Evolutionary conservation across 2,888 invertebrate species (phyloP).

Genomic region (Idaea biselata): DNA sequence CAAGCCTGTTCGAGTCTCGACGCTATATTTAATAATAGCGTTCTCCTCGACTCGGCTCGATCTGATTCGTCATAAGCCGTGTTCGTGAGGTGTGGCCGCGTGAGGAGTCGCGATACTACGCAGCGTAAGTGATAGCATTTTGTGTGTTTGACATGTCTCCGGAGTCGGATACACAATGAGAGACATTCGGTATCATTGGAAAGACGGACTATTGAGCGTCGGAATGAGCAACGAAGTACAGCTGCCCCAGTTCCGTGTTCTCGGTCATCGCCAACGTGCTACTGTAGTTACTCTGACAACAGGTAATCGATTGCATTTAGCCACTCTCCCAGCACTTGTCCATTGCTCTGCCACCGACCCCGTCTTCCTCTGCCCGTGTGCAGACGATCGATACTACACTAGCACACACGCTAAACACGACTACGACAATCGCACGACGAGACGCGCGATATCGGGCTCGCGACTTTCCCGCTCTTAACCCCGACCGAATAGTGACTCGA

Average conservation of each 20-base stretch:
- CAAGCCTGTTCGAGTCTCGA: constrained; percentile 42
- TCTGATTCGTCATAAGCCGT: constrained; percentile 47
- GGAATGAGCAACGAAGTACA: constrained; percentile 97
- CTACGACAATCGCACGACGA: constrained; percentile 69
- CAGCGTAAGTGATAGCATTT: constrained; percentile 81
- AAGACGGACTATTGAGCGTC: constrained; percentile 94
- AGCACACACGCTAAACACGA: constrained; percentile 72
- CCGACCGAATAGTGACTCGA: constrained; percentile 72
- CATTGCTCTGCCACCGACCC: constrained; percentile 71
- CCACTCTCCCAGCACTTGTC: constrained; percentile 67
- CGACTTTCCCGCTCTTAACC: constrained; percentile 64
- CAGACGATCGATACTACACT: constrained; percentile 68
- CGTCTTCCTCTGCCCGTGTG: constrained; percentile 76
- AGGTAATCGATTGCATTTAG: constrained; percentile 85
- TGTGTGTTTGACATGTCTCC: constrained; percentile 82
- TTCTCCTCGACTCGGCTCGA: constrained; percentile 45
- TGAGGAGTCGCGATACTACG: constrained; percentile 62
- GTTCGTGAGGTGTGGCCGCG: constrained; percentile 50
- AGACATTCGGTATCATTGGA: constrained; percentile 98
- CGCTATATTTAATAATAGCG: constrained; percentile 12
- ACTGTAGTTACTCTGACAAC: constrained; percentile 96
- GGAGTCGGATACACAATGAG: constrained; percentile 98
- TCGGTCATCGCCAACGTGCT: constrained; percentile 96
- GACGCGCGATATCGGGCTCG: constrained; percentile 66
- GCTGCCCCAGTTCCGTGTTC: constrained; percentile 97